These are phyloP conservation scores for Pasiphila rectangulata DNA, from an alignment of 2,888 invertebrate genomes.

Conservation along the genomic window DNA sequence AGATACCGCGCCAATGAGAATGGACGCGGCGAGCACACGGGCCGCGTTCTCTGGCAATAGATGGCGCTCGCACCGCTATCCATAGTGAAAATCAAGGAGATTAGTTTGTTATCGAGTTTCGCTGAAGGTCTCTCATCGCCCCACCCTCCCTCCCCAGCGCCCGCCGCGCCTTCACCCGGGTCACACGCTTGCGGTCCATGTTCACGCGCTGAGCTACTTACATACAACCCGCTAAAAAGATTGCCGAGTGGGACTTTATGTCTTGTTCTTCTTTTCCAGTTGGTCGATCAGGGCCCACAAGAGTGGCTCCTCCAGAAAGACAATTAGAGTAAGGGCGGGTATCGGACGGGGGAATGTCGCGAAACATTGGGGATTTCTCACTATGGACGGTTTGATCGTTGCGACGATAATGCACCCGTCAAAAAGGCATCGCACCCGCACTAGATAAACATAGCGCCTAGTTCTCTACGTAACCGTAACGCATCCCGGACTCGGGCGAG, in stretches of 20 bases:
- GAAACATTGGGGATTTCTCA: slow-evolving; percentile 78
- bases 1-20: slow-evolving; percentile 38
- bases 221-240: slow-evolving; percentile 65
- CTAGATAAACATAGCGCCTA: slow-evolving; percentile 69
- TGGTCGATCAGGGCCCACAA: slow-evolving; percentile 81
- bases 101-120: slow-evolving; percentile 65
- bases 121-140: slow-evolving; percentile 80
- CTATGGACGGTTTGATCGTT: slow-evolving; percentile 75
- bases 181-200: slow-evolving; percentile 76
- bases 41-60: slow-evolving; percentile 42
- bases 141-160: slow-evolving; percentile 34
- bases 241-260: slow-evolving; percentile 78
- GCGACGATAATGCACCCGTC: slow-evolving; percentile 74
- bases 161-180: slow-evolving; percentile 43
- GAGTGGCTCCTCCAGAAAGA: slow-evolving; percentile 81
- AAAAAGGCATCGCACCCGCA: slow-evolving; percentile 80
- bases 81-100: slow-evolving; percentile 75
- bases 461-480: slow-evolving; percentile 59
- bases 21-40: slow-evolving; percentile 41
- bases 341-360: slow-evolving; percentile 77
- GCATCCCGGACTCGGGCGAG: slow-evolving; percentile 70
- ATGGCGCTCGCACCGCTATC: slow-evolving; percentile 63
- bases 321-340: slow-evolving; percentile 78
- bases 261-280: slow-evolving; percentile 81
- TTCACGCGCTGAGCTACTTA: slow-evolving; percentile 77